These are phyloP conservation scores for Nothocercus nigrocapillus DNA, from an alignment of 2,113 vertebrate genomes.

Conservation along the genomic window DNA sequence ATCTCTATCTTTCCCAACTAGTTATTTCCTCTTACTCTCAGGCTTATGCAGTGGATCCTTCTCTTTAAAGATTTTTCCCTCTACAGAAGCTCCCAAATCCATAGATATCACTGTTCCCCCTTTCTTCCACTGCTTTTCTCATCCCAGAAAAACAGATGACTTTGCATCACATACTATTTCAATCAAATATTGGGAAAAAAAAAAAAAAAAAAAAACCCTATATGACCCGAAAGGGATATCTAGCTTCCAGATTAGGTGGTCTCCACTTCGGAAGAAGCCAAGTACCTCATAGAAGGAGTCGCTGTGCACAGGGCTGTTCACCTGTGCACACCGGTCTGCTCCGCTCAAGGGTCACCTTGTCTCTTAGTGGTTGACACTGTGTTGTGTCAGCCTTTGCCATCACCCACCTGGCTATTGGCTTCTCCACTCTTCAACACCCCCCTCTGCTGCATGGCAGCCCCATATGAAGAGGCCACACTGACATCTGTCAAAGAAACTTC, in stretches of 20 bases:
- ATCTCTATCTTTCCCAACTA: background rate
- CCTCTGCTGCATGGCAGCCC: background rate
- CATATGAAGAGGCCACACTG: background rate
- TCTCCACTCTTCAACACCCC: background rate
- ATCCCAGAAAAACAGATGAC: accelerated
- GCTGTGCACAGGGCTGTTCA: background rate
- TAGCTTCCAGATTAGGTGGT: background rate
- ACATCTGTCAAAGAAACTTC: background rate
- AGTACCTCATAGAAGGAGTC: background rate
- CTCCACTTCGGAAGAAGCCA: background rate
- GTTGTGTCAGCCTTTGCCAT: background rate
- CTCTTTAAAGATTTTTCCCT: background rate
- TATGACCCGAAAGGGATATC: background rate
- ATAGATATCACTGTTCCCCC: background rate
- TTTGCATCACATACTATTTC: background rate
- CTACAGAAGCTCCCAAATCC: background rate
- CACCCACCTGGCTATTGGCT: background rate
- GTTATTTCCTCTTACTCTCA: background rate
- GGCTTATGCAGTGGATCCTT: background rate
- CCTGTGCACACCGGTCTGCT: background rate
- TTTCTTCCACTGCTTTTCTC: background rate
- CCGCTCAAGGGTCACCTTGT: background rate
- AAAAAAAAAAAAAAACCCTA: background rate
- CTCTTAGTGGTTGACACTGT: background rate
- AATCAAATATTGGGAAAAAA: background rate